phyloP scores from a whole-genome alignment of 2,888 invertebrate genomes.

The Cephus runcator region DNA sequence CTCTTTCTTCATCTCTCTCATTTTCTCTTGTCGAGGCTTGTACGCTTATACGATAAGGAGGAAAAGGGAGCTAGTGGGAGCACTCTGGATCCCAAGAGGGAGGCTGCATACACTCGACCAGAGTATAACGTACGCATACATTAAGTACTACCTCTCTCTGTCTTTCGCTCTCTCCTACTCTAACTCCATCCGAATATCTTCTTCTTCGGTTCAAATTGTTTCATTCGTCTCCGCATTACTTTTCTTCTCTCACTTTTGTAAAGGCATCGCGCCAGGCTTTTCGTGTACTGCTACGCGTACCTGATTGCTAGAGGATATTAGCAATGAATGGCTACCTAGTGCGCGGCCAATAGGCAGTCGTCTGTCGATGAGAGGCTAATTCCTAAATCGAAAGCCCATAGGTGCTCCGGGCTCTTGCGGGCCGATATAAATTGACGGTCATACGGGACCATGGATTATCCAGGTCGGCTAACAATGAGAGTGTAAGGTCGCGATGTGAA shows the following conservation, averaged over 20 bases:
- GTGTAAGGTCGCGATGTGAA: not conserved
- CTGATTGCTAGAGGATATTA: slow-evolving; percentile 19
- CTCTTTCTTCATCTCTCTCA: no score
- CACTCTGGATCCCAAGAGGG: no score
- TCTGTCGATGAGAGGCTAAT: slow-evolving; percentile 26
- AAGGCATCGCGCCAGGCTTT: not conserved
- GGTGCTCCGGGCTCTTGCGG: slow-evolving; percentile 10
- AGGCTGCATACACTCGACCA: no score
- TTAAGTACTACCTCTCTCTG: no score
- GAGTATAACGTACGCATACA: no score
- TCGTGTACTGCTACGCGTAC: not conserved
- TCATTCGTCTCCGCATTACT: not conserved
- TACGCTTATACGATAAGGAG: no score
- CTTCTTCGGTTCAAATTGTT: not conserved
- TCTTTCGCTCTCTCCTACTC: no score
- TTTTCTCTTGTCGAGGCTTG: no score
- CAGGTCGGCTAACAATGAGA: not conserved
- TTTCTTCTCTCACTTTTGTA: not conserved
- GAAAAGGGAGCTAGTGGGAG: no score
- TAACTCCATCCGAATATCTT: not conserved
- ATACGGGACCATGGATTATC: not conserved
- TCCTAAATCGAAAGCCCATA: slow-evolving; percentile 24
- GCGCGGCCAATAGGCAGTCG: slow-evolving; percentile 23
- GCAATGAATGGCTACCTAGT: slow-evolving; percentile 22
- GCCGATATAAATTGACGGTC: not conserved